A percentile compares a stretch with the other conserved stretches of the same genome.
Evolutionary conservation across 2,113 vertebrate species (phyloP).

Genomic region (Orthonyx spaldingii): DNA sequence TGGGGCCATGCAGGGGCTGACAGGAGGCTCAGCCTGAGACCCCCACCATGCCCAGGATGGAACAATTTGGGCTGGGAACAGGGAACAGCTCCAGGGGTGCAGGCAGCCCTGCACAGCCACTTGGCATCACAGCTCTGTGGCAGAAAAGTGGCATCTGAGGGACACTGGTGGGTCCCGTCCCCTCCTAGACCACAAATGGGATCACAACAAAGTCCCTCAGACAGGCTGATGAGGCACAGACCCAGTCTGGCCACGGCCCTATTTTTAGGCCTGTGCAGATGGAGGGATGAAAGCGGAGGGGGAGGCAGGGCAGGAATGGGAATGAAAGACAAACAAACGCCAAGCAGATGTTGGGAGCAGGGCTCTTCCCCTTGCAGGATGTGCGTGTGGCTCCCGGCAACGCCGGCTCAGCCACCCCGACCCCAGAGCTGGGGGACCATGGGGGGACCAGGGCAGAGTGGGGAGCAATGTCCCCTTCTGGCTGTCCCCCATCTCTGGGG

Average conservation of each 20-base stretch:
- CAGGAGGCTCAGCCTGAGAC: fast-evolving
- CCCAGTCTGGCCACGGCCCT: background rate
- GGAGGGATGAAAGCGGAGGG: background rate
- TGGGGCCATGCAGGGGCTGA: background rate
- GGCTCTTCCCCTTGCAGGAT: background rate
- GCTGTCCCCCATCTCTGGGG: fast-evolving
- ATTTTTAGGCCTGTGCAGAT: slow-evolving; percentile 19
- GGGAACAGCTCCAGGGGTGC: background rate
- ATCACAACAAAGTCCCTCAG: background rate
- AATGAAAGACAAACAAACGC: slow-evolving; percentile 44
- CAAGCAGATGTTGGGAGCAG: slow-evolving; percentile 27
- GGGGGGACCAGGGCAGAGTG: fast-evolving
- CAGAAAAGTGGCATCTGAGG: background rate
- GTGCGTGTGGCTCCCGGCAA: background rate
- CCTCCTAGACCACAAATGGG: fast-evolving
- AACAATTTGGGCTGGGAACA: background rate
- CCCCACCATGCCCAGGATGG: background rate
- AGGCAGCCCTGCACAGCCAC: fast-evolving
- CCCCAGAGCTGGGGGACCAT: fast-evolving
- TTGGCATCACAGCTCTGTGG: fast-evolving
- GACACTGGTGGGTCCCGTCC: background rate
- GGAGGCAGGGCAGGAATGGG: background rate
- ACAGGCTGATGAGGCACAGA: background rate
- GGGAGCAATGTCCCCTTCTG: background rate
- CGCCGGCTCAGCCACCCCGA: background rate